Conservation (phyloP, 1,140 invertebrate species). For the Anthonomus grandis region DNA sequence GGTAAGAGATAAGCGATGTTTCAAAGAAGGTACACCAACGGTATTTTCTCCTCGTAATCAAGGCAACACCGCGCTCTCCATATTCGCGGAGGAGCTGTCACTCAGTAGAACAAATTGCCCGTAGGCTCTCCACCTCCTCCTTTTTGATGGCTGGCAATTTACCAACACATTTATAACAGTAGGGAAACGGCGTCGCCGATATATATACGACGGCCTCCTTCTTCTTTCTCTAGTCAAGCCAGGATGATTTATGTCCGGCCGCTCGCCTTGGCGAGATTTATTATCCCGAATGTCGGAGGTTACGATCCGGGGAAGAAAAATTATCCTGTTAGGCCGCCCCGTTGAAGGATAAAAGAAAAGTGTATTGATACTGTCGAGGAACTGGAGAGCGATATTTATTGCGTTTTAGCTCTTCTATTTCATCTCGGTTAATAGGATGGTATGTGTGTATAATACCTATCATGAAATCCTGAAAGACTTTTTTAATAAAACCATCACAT, state of each 20-base stretch:
- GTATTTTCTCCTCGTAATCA: too few species aligned
- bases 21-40: too few species aligned
- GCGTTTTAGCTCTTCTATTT: too few species aligned
- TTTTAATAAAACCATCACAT: too few species aligned
- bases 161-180: constrained; percentile 23
- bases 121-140: constrained; percentile 15
- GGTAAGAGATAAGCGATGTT: too few species aligned
- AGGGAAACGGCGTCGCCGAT: constrained; percentile 7
- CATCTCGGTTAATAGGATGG: too few species aligned
- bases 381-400: too few species aligned
- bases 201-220: constrained; percentile 19
- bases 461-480: too few species aligned
- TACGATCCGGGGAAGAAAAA: constrained; percentile 23
- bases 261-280: constrained; percentile 22
- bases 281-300: constrained; percentile 24
- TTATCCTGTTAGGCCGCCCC: constrained; percentile 19
- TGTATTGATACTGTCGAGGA: constrained; percentile 20
- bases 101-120: constrained; percentile 15
- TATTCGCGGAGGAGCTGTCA: too few species aligned
- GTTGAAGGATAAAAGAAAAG: constrained; percentile 18
- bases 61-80: too few species aligned
- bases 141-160: constrained; percentile 24
- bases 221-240: too few species aligned
- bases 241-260: constrained; percentile 16
- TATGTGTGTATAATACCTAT: too few species aligned